These are phyloP conservation scores for Umimayanthus chanpuru DNA, from an alignment of 92 coral and sea anemone genomes.

Conservation along the genomic window DNA sequence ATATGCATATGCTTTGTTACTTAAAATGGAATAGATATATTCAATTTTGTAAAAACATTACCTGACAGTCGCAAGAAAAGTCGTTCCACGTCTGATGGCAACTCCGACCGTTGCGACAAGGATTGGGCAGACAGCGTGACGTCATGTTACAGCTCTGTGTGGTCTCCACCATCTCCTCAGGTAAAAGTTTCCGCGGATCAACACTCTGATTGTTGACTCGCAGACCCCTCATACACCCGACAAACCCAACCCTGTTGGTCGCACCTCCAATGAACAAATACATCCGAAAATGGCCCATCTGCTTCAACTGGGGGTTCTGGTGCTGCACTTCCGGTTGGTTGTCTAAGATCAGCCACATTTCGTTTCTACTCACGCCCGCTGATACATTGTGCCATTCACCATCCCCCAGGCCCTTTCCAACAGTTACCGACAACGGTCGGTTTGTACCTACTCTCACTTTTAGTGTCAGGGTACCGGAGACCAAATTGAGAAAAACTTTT, in stretches of 20 bases:
- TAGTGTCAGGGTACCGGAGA: conserved; percentile 66
- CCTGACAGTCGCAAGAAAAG: conserved; percentile 78
- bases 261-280: conserved; percentile 79
- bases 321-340: conserved; percentile 71
- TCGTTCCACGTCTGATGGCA: conserved; percentile 75
- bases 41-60: background rate
- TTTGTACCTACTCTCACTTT: conserved; percentile 65
- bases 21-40: too few species aligned
- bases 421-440: conserved; percentile 64
- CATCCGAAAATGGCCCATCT: conserved; percentile 68
- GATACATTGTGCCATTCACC: conserved; percentile 91
- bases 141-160: conserved; percentile 61
- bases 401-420: conserved; percentile 75
- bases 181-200: conserved; percentile 45
- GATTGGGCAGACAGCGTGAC: conserved; percentile 80
- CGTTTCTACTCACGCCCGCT: conserved; percentile 64
- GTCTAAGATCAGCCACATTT: conserved; percentile 72
- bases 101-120: conserved; percentile 74
- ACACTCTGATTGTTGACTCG: conserved; percentile 63
- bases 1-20: too few species aligned
- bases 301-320: conserved; percentile 62
- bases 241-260: conserved; percentile 78
- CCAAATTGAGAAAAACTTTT: conserved; percentile 63
- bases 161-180: conserved; percentile 49
- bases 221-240: conserved; percentile 84